Evolutionary conservation across 1,140 invertebrate species (phyloP).

Genomic region (Rhagoletis zephyria): DNA sequence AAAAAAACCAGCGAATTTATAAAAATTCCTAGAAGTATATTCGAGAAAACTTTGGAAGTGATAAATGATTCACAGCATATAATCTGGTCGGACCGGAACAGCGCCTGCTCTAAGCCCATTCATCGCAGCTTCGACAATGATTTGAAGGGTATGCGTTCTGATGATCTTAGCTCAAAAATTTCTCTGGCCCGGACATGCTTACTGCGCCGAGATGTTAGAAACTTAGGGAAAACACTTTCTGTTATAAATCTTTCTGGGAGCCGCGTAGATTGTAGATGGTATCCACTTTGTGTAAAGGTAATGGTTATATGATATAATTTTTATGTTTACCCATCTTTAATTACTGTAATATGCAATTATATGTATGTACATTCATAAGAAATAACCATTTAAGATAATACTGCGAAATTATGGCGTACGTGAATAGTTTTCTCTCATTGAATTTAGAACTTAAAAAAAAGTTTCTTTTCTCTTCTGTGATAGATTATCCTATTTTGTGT

Average conservation of each 20-base stretch:
- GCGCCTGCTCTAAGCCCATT: constrained; percentile 59
- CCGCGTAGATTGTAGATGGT: neutral
- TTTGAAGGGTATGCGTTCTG: neutral
- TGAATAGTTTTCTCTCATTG: too few species aligned
- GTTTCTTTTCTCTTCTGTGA: too few species aligned
- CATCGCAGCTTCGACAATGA: constrained; percentile 19
- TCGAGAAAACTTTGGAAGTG: constrained; percentile 59
- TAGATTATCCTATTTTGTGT: too few species aligned
- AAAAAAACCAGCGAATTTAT: neutral
- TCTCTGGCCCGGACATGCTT: constrained; percentile 55
- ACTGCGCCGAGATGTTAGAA: constrained; percentile 58
- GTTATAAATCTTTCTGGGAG: neutral
- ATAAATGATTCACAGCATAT: constrained; percentile 56
- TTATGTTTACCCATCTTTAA: too few species aligned
- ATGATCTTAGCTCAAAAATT: constrained; percentile 57
- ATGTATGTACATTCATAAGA: too few species aligned
- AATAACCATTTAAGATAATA: too few species aligned
- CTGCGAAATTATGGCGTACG: too few species aligned
- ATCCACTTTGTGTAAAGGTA: constrained; percentile 53
- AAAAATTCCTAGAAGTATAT: constrained; percentile 59
- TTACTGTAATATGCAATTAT: too few species aligned
- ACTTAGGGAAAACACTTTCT: constrained; percentile 56
- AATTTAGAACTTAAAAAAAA: too few species aligned
- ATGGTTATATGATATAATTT: too few species aligned
- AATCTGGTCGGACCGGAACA: constrained; percentile 61